A percentile compares a stretch with the other conserved stretches of the same genome.
Evolutionary conservation across 2,113 vertebrate species (phyloP).

Genomic region (Chlamydotis undulata): DNA sequence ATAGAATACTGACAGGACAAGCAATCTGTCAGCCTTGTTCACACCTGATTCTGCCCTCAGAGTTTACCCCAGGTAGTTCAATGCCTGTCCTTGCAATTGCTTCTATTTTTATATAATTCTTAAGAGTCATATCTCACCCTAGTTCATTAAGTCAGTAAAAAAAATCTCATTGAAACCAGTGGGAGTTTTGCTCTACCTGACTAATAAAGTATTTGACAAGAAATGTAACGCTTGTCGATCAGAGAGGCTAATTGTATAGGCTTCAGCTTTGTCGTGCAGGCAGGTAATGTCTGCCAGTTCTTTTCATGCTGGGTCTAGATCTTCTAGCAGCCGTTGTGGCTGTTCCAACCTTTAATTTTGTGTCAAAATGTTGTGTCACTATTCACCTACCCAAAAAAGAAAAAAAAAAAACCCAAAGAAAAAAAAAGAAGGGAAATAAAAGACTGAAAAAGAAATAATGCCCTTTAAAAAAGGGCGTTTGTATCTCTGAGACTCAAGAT

Average conservation of each 20-base stretch:
- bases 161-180: background rate
- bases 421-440: background rate
- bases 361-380: background rate
- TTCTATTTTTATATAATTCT: background rate
- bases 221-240: background rate
- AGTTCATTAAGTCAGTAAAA: background rate
- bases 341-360: background rate
- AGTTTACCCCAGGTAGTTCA: background rate
- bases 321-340: background rate
- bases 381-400: accelerated
- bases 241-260: background rate
- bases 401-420: no score
- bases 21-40: background rate
- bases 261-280: background rate
- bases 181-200: background rate
- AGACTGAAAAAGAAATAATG: background rate
- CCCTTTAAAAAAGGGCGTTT: background rate
- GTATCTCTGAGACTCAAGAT: background rate
- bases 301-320: background rate
- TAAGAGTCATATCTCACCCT: background rate
- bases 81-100: background rate
- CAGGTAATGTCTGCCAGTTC: background rate
- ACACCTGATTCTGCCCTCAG: background rate
- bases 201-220: background rate
- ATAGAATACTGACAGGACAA: background rate